phyloP scores from a whole-genome alignment of 2,113 vertebrate species.

The Boulengeromyrus knoepffleri region DNA sequence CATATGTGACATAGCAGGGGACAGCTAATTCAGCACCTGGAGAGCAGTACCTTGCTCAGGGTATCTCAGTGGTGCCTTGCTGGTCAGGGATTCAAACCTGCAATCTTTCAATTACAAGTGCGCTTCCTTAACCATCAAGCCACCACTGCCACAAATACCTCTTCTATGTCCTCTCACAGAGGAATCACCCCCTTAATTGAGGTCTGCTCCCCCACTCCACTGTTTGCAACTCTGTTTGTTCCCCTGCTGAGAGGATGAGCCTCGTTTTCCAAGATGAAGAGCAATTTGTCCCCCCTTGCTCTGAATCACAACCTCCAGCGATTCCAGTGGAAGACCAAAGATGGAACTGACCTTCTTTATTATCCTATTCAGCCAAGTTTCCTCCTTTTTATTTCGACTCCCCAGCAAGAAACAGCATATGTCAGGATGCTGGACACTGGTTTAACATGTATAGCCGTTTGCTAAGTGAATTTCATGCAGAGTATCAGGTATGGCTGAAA shows the following conservation, averaged over 20 bases:
- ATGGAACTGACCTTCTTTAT: not conserved
- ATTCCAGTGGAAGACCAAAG: not conserved
- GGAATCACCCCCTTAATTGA: too few relatives aligned
- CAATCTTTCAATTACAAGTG: too few relatives aligned
- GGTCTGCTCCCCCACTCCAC: too few relatives aligned
- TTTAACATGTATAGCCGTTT: not conserved
- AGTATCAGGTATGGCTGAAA: not conserved
- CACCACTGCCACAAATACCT: too few relatives aligned
- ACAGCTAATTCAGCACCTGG: too few relatives aligned
- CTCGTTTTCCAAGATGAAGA: not conserved
- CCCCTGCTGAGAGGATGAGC: not conserved
- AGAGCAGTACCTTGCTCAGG: too few relatives aligned
- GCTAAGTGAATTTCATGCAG: not conserved
- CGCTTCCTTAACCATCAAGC: too few relatives aligned
- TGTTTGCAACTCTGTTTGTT: not conserved
- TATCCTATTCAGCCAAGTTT: not conserved
- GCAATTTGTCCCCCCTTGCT: not conserved
- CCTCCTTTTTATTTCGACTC: not conserved
- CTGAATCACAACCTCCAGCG: not conserved
- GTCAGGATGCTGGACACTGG: not conserved
- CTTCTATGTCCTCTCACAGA: too few relatives aligned
- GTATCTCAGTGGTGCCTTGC: too few relatives aligned
- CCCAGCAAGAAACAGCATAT: not conserved
- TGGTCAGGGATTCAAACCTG: too few relatives aligned
- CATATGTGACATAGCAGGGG: too few relatives aligned